A percentile compares a stretch with the other conserved stretches of the same genome.
Evolutionary conservation across 2,113 vertebrate genomes (phyloP).

Genomic region (Eulemur rufifrons): DNA sequence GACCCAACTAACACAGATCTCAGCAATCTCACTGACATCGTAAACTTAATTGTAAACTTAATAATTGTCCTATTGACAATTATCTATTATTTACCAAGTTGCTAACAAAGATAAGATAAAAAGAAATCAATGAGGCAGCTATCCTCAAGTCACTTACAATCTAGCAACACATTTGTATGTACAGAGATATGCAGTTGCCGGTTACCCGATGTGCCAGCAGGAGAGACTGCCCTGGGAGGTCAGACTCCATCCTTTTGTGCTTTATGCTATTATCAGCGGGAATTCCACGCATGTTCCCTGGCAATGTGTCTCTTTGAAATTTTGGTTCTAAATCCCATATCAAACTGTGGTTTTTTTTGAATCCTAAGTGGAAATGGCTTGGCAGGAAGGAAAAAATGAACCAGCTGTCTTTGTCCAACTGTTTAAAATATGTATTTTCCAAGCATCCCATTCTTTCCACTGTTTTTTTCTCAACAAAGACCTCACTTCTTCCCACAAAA

Average conservation of each 20-base stretch:
- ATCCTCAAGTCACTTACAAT: conserved; percentile 30
- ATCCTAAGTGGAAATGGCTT: conserved; percentile 74
- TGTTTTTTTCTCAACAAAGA: conserved; percentile 43
- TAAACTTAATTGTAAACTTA: neutral
- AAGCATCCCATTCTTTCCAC: conserved; percentile 73
- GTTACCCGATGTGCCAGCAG: neutral
- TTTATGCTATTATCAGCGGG: conserved; percentile 47
- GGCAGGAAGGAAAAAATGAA: conserved; percentile 66
- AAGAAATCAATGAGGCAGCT: neutral
- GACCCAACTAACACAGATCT: neutral
- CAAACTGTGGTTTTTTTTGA: conserved; percentile 68
- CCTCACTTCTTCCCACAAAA: conserved; percentile 56
- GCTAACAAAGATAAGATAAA: neutral
- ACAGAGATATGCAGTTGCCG: neutral
- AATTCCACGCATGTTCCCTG: conserved; percentile 62
- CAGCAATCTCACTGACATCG: neutral
- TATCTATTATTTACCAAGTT: neutral
- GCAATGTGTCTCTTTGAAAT: conserved; percentile 57
- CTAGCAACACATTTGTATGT: neutral
- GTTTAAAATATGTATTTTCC: conserved; percentile 75
- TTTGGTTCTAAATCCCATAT: conserved; percentile 67
- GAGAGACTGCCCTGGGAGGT: neutral
- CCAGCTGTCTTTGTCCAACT: conserved; percentile 64
- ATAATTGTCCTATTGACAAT: neutral
- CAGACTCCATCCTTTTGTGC: conserved; percentile 13